Percentiles rank a stretch among this genome's conserved stretches.
These are phyloP conservation scores for Lithobates pipiens DNA, from an alignment of 2,797 vertebrate genomes.

Conservation along the genomic window DNA sequence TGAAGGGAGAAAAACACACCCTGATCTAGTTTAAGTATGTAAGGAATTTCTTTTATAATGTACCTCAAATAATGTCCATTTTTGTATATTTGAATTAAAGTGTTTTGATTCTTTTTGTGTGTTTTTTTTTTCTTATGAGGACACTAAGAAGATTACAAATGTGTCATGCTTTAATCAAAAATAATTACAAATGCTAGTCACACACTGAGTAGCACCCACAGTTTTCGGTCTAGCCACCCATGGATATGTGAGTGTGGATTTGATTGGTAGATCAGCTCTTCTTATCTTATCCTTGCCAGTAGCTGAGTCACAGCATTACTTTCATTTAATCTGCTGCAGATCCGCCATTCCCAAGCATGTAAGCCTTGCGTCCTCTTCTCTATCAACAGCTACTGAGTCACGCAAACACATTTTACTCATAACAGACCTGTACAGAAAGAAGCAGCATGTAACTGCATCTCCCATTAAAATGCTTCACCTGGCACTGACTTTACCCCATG, in stretches of 20 bases:
- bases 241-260: background rate
- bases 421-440: background rate
- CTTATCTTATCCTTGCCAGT: background rate
- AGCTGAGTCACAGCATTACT: background rate
- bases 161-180: background rate
- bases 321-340: background rate
- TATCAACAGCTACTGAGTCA: background rate
- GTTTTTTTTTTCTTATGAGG: background rate
- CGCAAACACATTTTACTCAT: background rate
- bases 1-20: slow-evolving; percentile 7
- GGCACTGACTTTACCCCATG: too few relatives aligned
- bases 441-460: background rate
- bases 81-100: slow-evolving; percentile 64
- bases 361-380: background rate
- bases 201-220: background rate
- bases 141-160: background rate
- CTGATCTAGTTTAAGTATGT: slow-evolving; percentile 51
- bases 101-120: slow-evolving; percentile 57
- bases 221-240: background rate
- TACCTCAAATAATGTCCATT: slow-evolving; percentile 61
- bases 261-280: background rate
- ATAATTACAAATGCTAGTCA: background rate
- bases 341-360: background rate
- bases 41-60: slow-evolving; percentile 55
- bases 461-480: background rate